Conservation (phyloP, 2,113 vertebrate genomes). For the Donacobius atricapilla region DNA sequence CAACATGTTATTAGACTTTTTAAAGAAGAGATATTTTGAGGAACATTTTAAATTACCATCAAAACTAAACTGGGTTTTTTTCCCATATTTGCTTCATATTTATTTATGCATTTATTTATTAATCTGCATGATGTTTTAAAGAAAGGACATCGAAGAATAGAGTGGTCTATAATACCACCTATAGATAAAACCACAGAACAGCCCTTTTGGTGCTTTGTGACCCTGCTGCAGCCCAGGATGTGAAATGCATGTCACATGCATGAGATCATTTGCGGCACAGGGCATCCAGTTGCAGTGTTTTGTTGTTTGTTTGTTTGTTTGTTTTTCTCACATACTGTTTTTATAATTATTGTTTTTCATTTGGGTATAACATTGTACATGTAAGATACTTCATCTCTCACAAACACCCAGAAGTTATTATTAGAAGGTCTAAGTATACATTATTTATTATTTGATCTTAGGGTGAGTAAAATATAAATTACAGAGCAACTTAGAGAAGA, state of each 20-base stretch:
- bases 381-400: not conserved
- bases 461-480: not conserved
- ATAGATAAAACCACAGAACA: constrained; percentile 46
- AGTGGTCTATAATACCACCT: constrained; percentile 38
- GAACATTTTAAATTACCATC: not conserved
- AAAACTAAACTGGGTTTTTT: not conserved
- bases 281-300: not conserved
- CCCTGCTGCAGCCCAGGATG: not conserved
- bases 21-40: not conserved
- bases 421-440: not conserved
- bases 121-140: not conserved
- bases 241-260: not conserved
- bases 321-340: accelerated
- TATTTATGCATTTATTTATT: not conserved
- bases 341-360: not conserved
- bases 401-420: not conserved
- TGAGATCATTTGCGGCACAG: not conserved
- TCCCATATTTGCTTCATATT: not conserved
- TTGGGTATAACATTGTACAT: not conserved
- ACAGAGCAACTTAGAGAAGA: not conserved
- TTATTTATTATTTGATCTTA: not conserved
- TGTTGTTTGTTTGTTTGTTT: no score
- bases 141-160: not conserved
- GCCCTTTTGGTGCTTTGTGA: not conserved
- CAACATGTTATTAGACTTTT: not conserved